Evolutionary conservation across 2,797 vertebrate species (phyloP), one percentile per base, ranked within the genome.

Genomic region (Anolis apletophallus): DNA sequence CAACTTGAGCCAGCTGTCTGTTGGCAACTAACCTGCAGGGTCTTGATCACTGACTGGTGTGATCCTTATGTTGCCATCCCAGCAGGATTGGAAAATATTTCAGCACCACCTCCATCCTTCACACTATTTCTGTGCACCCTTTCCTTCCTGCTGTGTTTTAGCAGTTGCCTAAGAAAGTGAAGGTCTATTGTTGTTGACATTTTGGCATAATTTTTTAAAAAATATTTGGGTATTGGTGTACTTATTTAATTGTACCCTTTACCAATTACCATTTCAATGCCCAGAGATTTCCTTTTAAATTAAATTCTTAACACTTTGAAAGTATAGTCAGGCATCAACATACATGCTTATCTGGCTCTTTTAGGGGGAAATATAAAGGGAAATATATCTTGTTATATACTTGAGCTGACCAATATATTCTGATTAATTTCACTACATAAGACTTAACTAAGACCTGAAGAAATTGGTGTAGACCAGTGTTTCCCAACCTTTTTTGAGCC

Each of bases 81-180:
- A 8, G 34, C 3, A 69, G 52, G 29, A 1, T 26, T 76, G 23
- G 50, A 36, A 54, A 40, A 52, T 13, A 11, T 54, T 80, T 85
- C 13, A 64, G 40, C 40, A 52, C 52, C n/a, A 52, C 34, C 57
- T 68, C 29, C n/a, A 36, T 67, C 29, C 5, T 40, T 75, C 34
- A 9, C 13, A 32, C 19, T 40, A 36, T n/a, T 21, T 46, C 55
- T 46, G 32, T 74, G 50, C n/a, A 73, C 26, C 34, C 3, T 73
- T 46, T 73, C 67, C 54, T 80, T 73, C 78, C 46, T 81, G 79
- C 10, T 86, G 5, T 81, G 16, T 64, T 73, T 26, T 54, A 80
- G 36, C 32, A 64, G 29, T 61, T 81, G 40, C 69, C 32, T 59
- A 57, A 32, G 46, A 46, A 46, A 46, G 46, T 46, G 46, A 46